These are phyloP conservation scores for Gnatocerus cornutus DNA, from an alignment of 2,888 invertebrate species.

Conservation along the genomic window DNA sequence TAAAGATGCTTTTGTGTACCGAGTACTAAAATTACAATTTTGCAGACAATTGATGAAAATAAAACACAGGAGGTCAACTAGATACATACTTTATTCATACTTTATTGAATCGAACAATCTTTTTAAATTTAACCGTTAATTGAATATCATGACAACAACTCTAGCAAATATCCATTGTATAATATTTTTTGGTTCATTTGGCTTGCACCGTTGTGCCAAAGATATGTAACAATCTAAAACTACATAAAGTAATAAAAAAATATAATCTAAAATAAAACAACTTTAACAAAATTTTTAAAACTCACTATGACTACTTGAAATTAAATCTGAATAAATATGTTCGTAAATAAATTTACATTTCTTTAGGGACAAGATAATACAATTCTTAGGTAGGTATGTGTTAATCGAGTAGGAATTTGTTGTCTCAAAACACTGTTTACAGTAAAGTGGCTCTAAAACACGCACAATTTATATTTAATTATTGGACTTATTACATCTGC, in stretches of 20 bases:
- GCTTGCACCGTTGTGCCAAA: conserved; percentile 60
- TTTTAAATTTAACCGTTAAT: conserved; percentile 23
- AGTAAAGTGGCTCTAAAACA: conserved; percentile 16
- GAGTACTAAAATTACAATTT: no score
- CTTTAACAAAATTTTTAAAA: background rate
- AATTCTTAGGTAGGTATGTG: conserved; percentile 6
- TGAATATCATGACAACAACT: conserved; percentile 48
- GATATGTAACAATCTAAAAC: conserved; percentile 55
- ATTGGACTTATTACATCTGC: conserved; percentile 5
- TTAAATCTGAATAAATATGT: background rate
- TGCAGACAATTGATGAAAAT: no score
- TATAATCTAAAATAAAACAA: conserved; percentile 21
- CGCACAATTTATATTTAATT: conserved; percentile 14
- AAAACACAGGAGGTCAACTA: background rate
- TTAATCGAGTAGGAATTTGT: conserved; percentile 10
- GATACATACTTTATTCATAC: conserved; percentile 21
- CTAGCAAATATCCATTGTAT: conserved; percentile 52
- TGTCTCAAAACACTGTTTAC: conserved; percentile 7
- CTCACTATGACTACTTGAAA: conserved; percentile 5
- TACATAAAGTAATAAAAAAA: conserved; percentile 38
- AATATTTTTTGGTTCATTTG: conserved; percentile 60
- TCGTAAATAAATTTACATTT: conserved; percentile 11
- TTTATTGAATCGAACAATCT: conserved; percentile 39
- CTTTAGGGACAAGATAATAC: background rate
- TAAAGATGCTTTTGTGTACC: no score